phyloP scores from a whole-genome alignment of 2,113 vertebrate species.

The Oreochromis spilurus region DNA sequence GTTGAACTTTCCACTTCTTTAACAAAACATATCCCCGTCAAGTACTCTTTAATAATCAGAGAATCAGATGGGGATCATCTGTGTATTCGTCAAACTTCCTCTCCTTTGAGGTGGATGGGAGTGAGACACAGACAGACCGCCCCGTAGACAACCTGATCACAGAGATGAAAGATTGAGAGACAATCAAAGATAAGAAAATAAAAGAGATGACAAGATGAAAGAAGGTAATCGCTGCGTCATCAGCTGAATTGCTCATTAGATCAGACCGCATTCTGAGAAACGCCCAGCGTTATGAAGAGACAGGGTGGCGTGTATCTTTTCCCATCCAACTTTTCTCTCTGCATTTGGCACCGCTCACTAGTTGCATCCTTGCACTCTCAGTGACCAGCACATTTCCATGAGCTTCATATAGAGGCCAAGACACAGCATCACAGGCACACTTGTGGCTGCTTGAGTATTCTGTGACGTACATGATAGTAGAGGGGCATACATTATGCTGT shows the following conservation, averaged over 20 bases:
- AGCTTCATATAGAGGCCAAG: background rate
- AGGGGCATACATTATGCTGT: constrained; percentile 11
- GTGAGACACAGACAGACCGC: constrained; percentile 26
- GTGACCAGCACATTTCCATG: constrained; percentile 20
- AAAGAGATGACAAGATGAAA: constrained; percentile 55
- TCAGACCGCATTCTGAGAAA: constrained; percentile 49
- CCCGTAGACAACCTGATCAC: constrained; percentile 43
- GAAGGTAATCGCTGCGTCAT: constrained; percentile 42
- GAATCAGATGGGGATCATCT: constrained; percentile 44
- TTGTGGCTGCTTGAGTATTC: constrained; percentile 18
- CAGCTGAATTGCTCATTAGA: constrained; percentile 38
- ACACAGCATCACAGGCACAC: background rate
- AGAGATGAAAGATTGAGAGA: constrained; percentile 41
- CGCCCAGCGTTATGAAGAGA: constrained; percentile 35
- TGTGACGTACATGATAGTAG: constrained; percentile 12
- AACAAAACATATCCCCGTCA: background rate
- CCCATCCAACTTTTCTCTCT: constrained; percentile 21
- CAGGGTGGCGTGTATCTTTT: constrained; percentile 2
- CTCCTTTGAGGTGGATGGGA: constrained; percentile 49
- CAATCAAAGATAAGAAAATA: constrained; percentile 62
- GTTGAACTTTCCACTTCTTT: background rate
- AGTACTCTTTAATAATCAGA: background rate
- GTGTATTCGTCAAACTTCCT: constrained; percentile 46
- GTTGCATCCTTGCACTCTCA: constrained; percentile 2
- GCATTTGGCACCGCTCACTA: constrained; percentile 17